Evolutionary conservation across 2,888 invertebrate genomes (phyloP).

Genomic region (Diarsia rubi): DNA sequence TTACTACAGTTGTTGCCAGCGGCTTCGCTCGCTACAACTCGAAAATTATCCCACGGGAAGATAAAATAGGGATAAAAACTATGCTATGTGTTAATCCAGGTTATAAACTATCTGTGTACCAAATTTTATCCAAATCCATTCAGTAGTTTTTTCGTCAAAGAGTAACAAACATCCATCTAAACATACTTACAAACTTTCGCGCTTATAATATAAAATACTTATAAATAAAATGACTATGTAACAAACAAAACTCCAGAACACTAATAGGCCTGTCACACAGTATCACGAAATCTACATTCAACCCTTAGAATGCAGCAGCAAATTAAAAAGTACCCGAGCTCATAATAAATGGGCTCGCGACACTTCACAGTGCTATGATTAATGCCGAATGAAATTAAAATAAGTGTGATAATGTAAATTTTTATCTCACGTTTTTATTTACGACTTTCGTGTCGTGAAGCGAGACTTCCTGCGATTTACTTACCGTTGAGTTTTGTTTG

Average conservation of each 20-base stretch:
- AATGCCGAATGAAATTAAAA: constrained; percentile 88
- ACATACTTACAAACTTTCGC: no score
- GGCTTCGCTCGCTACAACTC: no score
- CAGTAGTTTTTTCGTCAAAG: no score
- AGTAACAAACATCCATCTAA: no score
- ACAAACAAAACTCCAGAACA: constrained; percentile 31
- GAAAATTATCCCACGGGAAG: no score
- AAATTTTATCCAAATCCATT: no score
- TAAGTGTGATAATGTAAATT: constrained; percentile 86
- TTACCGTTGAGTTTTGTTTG: constrained; percentile 50
- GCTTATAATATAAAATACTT: not conserved
- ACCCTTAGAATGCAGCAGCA: constrained; percentile 77
- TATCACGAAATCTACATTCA: constrained; percentile 71
- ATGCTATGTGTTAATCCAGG: no score
- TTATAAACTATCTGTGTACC: no score
- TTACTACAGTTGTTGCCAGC: no score
- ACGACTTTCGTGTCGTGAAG: constrained; percentile 72
- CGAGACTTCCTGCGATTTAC: constrained; percentile 64
- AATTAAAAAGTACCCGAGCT: constrained; percentile 80
- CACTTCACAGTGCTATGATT: constrained; percentile 81
- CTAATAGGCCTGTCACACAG: constrained; percentile 50
- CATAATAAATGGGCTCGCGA: constrained; percentile 76
- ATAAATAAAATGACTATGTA: not conserved
- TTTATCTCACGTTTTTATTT: constrained; percentile 86
- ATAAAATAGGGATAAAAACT: no score